Base-by-base conservation (phyloP, 2,113 vertebrate species). In the Corapipo altera region DNA sequence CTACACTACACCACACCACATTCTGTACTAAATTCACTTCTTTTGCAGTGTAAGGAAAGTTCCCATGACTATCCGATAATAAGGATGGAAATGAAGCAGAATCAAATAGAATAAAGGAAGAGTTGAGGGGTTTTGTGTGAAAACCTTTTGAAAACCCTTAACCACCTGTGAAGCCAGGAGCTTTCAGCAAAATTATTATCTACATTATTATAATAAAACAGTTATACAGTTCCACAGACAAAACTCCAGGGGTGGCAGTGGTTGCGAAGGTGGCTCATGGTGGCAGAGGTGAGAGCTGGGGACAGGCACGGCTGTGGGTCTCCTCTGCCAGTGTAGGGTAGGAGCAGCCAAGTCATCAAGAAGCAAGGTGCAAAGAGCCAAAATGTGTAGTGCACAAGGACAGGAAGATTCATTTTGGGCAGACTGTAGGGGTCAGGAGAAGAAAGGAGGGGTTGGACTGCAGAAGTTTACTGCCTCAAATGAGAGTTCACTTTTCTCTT, bases 231-330 rank as follows among this genome's bases (percentile, higher is more conserved):
- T 23, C 17, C 48, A 74, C 4, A 85, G 75, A 15, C 20, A 62
- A 62, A 51, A 23, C 15, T 52, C 26, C 48, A 89, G 26, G 18
- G 55, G 48, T 14, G 23, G 58, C 81, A 72, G 28, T 5, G 54
- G 49, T 5, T 32, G 51, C 46, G 33, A 0, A 0, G 12, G 54
- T 51, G 62, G 57, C 33, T 37, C 2, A 1, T 10, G 69, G 78
- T 24, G 58, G 46, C 84, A 37, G 64, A 71, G 46, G 14, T 8
- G 9, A 46, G 9, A 55, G 61, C 66, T 46, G 61, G 15, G 39
- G 26, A 33, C 0, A 0, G 41, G 57, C 43, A 35, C 35, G 54
- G 30, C 17, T 54, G 26, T 1, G 26, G 24, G 8, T 71, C 17
- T 74, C 12, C 1, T 35, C 11, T 8, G 16, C 43, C 18, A 20